Evolutionary conservation across 2,888 invertebrate genomes (phyloP), one percentile per base, ranked within the genome.

Genomic region (Mesoligia furuncula): DNA sequence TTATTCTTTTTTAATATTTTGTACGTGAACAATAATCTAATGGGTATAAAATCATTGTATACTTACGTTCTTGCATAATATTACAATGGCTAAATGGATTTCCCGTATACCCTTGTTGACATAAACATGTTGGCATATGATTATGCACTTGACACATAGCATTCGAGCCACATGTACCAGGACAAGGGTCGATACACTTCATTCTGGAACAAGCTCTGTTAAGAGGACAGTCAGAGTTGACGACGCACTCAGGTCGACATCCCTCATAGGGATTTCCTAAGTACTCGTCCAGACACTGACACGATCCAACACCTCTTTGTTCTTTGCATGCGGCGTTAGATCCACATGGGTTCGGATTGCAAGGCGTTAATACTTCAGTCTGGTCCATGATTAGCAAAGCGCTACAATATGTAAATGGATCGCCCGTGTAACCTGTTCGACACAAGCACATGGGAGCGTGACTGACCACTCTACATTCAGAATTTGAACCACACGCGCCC

Each of bases 261-360:
- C 98, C 98, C 94, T 98, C 98, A 92, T 98, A 98, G 15, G 98
- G 98, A 94, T 98, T 98, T 82, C 98, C 98, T 84, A 97, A 97
- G 90, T 97, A 98, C 8, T 96, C 97, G 48, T 97, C 97, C 68
- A 97, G 92, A 89, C 98, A 98, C 78, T 97, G 97, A 90, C 98
- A 98, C 51, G 98, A 97, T 17, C 98, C 98, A 88, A 98, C 97
- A 61, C 97, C 96, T 84, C 97, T 97, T 87, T 97, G 96, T 91
- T 97, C 97, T 90, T 97, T 96, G 89, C 98, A 98, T 85, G 97
- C 93, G 85, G 97, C 97, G 90, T 97, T 97, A 2, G 97, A 95
- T 70, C 98, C 98, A 91, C 98, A 98, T 11, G 97, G 98, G 73
- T 97, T 97, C 61, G 97, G 98, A 85, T 95, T 97, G 89, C 98